A percentile compares a stretch with the other conserved stretches of the same genome.
Evolutionary conservation across 92 coral and sea anemone genomes (phyloP).

Genomic region (Blastomussa wellsi): DNA sequence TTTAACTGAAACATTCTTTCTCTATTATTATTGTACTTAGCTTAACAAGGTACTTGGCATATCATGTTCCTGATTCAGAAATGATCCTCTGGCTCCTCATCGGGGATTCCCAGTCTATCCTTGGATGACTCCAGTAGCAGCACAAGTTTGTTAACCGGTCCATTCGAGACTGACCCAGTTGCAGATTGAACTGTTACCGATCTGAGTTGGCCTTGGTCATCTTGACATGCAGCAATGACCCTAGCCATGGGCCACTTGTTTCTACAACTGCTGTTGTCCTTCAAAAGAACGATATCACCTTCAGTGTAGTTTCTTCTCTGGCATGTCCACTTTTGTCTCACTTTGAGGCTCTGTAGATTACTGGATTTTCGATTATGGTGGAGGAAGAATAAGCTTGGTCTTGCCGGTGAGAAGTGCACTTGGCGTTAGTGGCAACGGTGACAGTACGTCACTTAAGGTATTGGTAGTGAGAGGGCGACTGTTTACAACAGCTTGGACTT

Average conservation of each 20-base stretch:
- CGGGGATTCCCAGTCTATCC: conserved; percentile 55
- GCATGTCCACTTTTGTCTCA: conserved; percentile 26
- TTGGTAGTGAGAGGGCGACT: conserved; percentile 45
- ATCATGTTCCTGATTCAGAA: neutral
- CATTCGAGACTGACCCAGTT: conserved; percentile 33
- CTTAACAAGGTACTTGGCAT: neutral
- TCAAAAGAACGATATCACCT: conserved; percentile 29
- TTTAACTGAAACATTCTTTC: conserved; percentile 6
- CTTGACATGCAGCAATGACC: neutral
- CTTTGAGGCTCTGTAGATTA: conserved; percentile 19
- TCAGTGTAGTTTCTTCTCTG: conserved; percentile 33
- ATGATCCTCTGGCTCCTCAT: conserved; percentile 43
- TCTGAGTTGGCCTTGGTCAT: conserved; percentile 33
- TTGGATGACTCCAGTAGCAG: conserved; percentile 37
- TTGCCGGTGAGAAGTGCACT: conserved; percentile 40
- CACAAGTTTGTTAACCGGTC: conserved; percentile 49
- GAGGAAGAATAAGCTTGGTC: conserved; percentile 43
- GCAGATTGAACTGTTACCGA: conserved; percentile 18
- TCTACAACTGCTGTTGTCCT: conserved; percentile 22
- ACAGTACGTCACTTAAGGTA: conserved; percentile 38
- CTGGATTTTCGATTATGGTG: conserved; percentile 29
- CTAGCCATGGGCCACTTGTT: conserved; percentile 26
- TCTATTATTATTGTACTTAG: neutral
- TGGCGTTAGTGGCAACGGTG: conserved; percentile 34
- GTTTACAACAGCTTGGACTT: conserved; percentile 37